Conservation (phyloP, 2,888 invertebrate species). For the Agapetus fuscipes region DNA sequence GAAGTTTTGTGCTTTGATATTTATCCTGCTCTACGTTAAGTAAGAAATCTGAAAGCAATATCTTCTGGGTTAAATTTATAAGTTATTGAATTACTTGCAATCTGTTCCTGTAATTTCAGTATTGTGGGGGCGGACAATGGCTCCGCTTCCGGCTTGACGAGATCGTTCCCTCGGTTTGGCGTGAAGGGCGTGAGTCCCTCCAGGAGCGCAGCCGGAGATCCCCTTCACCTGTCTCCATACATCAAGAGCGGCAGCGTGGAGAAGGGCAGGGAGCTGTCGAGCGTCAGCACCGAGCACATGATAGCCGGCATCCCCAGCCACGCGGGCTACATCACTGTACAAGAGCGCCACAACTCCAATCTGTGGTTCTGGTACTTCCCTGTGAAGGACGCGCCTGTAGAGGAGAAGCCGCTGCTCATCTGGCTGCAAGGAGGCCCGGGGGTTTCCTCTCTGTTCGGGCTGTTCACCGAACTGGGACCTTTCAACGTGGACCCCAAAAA, state of each 20-base stretch:
- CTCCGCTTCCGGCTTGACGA: too few relatives aligned
- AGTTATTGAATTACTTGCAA: too few relatives aligned
- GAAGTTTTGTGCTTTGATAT: too few relatives aligned
- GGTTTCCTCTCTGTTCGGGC: slow-evolving; percentile 46
- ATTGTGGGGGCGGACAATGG: too few relatives aligned
- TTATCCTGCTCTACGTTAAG: too few relatives aligned
- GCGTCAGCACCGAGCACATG: slow-evolving; percentile 33
- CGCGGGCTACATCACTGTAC: slow-evolving; percentile 50
- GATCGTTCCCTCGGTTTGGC: too few relatives aligned
- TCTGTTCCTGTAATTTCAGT: too few relatives aligned
- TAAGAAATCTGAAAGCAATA: too few relatives aligned
- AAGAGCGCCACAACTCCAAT: slow-evolving; percentile 66
- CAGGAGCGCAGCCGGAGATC: slow-evolving; percentile 33
- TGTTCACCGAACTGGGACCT: slow-evolving; percentile 56
- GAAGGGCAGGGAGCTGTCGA: slow-evolving; percentile 39
- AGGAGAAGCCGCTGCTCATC: slow-evolving; percentile 45
- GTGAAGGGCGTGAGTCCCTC: too few relatives aligned
- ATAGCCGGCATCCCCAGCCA: slow-evolving; percentile 42
- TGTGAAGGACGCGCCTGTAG: slow-evolving; percentile 42
- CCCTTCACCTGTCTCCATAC: slow-evolving; percentile 45
- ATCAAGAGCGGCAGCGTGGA: slow-evolving; percentile 42
- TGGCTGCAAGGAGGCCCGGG: slow-evolving; percentile 54
- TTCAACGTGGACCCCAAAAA: slow-evolving; percentile 43
- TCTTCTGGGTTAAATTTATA: too few relatives aligned
- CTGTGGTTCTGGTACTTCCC: slow-evolving; percentile 84